Conservation (phyloP, 1,140 invertebrate species). For the Brachionus paranguensis region DNA sequence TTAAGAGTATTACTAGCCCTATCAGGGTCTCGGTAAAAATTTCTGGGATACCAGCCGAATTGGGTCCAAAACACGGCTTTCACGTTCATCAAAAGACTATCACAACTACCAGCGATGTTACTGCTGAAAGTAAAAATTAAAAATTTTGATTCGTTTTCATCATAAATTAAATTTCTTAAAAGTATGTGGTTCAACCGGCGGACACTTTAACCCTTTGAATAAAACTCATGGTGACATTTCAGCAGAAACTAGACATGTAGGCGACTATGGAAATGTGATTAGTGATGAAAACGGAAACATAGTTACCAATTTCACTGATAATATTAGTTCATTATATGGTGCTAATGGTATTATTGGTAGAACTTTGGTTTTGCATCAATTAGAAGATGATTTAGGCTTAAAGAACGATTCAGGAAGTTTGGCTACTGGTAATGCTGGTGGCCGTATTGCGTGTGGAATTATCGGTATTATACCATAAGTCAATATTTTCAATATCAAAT, state of each 20-base stretch:
- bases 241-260: slow-evolving; percentile 66
- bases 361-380: slow-evolving; percentile 67
- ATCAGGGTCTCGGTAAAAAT: not conserved
- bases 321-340: slow-evolving; percentile 67
- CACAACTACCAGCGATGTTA: not conserved
- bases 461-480: slow-evolving; percentile 66
- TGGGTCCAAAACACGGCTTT: slow-evolving; percentile 34
- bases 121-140: not conserved
- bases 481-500: not conserved
- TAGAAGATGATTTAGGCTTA: slow-evolving; percentile 82
- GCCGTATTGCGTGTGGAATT: slow-evolving; percentile 86
- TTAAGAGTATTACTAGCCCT: not conserved
- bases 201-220: slow-evolving; percentile 4
- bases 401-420: slow-evolving; percentile 81
- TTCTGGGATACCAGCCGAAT: not conserved
- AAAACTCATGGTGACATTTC: slow-evolving; percentile 44
- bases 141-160: not conserved
- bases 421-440: slow-evolving; percentile 93
- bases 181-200: slow-evolving; percentile 41
- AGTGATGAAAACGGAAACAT: slow-evolving; percentile 55
- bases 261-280: slow-evolving; percentile 78
- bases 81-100: slow-evolving; percentile 21
- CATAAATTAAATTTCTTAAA: not conserved
- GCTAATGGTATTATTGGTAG: slow-evolving; percentile 60
- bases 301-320: slow-evolving; percentile 61